Conservation (phyloP, 1,140 invertebrate species). For the Drosophila kepulauana region DNA sequence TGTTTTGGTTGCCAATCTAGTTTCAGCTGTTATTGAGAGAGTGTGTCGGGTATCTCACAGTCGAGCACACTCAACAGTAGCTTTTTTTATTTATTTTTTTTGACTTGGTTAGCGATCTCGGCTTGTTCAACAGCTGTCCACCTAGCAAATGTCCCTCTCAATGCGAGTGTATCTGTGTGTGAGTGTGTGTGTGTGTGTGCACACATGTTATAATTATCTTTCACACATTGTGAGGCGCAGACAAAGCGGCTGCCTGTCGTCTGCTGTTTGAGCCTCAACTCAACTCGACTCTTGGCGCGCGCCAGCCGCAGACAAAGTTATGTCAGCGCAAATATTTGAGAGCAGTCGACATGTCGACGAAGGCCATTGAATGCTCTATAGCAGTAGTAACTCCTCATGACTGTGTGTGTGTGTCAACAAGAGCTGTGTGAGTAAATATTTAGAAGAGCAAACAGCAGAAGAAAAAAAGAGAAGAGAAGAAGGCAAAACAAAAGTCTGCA, state of each 20-base stretch:
- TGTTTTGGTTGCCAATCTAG: too few species aligned
- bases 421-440: conserved; percentile 74
- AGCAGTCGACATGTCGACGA: conserved; percentile 44
- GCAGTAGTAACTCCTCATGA: neutral
- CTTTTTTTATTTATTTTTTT: neutral
- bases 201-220: conserved; percentile 77
- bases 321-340: conserved; percentile 81
- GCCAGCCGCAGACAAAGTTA: conserved; percentile 81
- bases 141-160: conserved; percentile 14
- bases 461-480: conserved; percentile 15
- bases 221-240: conserved; percentile 68
- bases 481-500: conserved; percentile 43
- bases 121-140: neutral
- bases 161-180: conserved; percentile 12
- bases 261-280: conserved; percentile 19
- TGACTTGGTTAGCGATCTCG: neutral
- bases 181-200: conserved; percentile 34
- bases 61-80: too few species aligned
- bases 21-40: too few species aligned
- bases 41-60: too few species aligned
- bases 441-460: conserved; percentile 35
- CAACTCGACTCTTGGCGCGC: conserved; percentile 40
- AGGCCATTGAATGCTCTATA: conserved; percentile 25
- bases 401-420: conserved; percentile 54
- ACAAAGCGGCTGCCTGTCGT: conserved; percentile 64